Percentiles rank a stretch among this genome's conserved stretches.
Evolutionary conservation across 2,797 vertebrate species (phyloP).

Genomic region (Scomberomorus guttatus): DNA sequence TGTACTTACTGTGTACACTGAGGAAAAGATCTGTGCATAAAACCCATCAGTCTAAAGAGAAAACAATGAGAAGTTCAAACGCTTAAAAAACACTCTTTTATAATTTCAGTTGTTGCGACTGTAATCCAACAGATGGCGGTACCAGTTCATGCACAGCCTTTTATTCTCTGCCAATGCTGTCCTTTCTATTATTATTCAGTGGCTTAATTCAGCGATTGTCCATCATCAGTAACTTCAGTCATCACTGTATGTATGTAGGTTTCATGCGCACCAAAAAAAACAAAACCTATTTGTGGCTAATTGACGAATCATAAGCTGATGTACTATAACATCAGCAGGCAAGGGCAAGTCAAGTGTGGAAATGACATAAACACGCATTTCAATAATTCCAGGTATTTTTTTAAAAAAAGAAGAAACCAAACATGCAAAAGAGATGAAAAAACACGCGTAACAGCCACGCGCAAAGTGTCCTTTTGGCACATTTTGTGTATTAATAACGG

Average conservation of each 20-base stretch:
- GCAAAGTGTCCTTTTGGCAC: no score
- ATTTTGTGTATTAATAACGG: no score
- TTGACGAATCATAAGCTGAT: neutral
- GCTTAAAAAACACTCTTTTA: neutral
- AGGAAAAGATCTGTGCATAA: no score
- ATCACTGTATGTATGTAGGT: neutral
- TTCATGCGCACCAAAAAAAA: neutral
- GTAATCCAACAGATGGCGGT: constrained; percentile 79
- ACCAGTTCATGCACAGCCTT: constrained; percentile 41
- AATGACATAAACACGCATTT: neutral
- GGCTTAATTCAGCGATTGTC: constrained; percentile 13
- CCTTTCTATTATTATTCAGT: constrained; percentile 24
- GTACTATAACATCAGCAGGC: neutral
- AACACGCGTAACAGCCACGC: neutral
- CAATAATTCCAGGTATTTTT: neutral
- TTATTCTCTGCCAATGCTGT: constrained; percentile 1
- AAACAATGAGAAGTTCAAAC: neutral
- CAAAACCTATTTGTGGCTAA: neutral
- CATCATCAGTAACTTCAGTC: neutral
- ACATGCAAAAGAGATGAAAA: neutral
- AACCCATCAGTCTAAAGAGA: neutral
- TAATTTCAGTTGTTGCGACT: constrained; percentile 29
- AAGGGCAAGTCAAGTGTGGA: neutral
- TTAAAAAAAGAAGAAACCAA: neutral
- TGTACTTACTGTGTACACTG: neutral